Evolutionary conservation across 23 tunicate genomes (phyloP).

Genomic region (Aplidium turbinatum): DNA sequence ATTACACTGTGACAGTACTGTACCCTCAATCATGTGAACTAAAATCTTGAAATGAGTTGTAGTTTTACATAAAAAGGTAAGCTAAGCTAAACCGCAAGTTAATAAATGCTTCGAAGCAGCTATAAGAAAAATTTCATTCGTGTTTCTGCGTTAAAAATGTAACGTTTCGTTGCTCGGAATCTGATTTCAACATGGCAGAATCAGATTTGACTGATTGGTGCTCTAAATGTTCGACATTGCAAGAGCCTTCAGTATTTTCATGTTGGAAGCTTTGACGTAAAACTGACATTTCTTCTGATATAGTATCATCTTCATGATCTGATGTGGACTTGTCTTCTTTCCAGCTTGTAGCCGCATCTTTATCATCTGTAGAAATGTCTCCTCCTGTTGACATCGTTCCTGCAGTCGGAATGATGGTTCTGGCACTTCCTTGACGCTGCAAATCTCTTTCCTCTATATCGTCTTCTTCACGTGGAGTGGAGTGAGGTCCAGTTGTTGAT

Average conservation of each 20-base stretch:
- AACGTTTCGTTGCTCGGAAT: slow-evolving; percentile 36
- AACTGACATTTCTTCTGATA: not conserved
- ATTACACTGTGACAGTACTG: too few relatives aligned
- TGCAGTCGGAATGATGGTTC: slow-evolving; percentile 86
- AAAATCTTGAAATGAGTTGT: too few relatives aligned
- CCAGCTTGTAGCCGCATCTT: slow-evolving; percentile 7
- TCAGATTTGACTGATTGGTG: slow-evolving; percentile 63
- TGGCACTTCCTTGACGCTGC: slow-evolving; percentile 42
- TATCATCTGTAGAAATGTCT: slow-evolving; percentile 42
- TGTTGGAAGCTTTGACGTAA: not conserved
- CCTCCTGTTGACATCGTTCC: slow-evolving; percentile 53
- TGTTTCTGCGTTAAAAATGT: slow-evolving; percentile 59
- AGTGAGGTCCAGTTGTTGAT: slow-evolving; percentile 56
- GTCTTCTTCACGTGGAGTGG: slow-evolving; percentile 57
- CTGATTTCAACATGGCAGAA: slow-evolving; percentile 29
- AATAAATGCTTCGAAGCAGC: too few relatives aligned
- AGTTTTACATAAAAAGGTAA: too few relatives aligned
- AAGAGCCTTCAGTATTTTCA: not conserved
- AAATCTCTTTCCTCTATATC: slow-evolving; percentile 39
- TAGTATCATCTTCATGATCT: slow-evolving; percentile 56
- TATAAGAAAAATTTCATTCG: too few relatives aligned
- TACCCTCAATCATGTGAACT: too few relatives aligned
- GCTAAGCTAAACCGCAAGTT: too few relatives aligned
- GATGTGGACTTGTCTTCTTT: slow-evolving; percentile 85
- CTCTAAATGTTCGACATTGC: slow-evolving; percentile 15